Conservation (phyloP, 2,797 vertebrate species). For the Eutrigla gurnardus region DNA sequence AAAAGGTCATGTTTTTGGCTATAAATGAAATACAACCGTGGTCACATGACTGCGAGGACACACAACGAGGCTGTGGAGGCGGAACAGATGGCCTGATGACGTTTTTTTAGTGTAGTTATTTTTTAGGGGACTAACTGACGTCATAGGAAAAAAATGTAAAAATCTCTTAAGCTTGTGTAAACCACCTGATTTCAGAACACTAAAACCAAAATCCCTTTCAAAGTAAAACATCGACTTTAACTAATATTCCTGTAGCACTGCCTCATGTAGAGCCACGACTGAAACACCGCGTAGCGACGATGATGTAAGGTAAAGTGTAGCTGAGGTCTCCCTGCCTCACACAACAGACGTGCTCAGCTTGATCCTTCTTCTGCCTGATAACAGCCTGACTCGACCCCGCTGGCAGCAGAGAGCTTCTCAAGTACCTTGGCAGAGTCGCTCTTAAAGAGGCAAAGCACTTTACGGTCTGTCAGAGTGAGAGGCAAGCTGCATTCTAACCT, state of each 20-base stretch:
- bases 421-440: conserved; percentile 44
- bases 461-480: not conserved
- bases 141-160: no score
- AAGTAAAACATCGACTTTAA: not conserved
- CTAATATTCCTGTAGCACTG: not conserved
- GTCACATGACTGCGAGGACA: no score
- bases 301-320: conserved; percentile 18
- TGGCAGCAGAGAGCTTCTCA: conserved; percentile 48
- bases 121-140: no score
- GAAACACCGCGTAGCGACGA: not conserved
- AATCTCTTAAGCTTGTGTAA: not conserved
- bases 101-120: no score
- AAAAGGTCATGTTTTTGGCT: no score
- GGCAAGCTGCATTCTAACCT: not conserved
- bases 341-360: conserved; percentile 45
- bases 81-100: no score
- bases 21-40: no score
- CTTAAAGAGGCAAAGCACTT: conserved; percentile 58
- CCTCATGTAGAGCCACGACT: not conserved
- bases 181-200: not conserved
- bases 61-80: no score
- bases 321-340: conserved; percentile 20
- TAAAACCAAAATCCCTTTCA: not conserved
- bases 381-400: conserved; percentile 39
- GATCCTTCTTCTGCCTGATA: conserved; percentile 51